Percentiles rank a stretch among this genome's conserved stretches.
Conservation (phyloP, 1,140 invertebrate genomes). For the Drosophila bocki region DNA sequence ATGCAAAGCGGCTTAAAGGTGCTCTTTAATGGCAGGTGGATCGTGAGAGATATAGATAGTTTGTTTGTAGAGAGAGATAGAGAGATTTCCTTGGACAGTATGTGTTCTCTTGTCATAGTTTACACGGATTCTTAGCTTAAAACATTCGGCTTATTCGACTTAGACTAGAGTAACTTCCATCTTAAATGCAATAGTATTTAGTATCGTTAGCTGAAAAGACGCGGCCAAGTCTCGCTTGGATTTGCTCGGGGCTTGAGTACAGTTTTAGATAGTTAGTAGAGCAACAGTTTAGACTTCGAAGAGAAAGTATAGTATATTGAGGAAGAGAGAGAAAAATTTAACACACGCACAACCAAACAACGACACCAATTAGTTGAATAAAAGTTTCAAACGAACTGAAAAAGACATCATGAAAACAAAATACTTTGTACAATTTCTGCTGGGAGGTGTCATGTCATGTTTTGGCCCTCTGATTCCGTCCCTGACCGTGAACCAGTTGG, state of each 20-base stretch:
- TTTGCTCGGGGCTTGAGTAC: constrained; percentile 37
- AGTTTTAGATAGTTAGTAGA: constrained; percentile 39
- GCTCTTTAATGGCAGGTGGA: constrained; percentile 14
- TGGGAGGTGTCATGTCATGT: constrained; percentile 25
- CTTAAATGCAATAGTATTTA: constrained; percentile 61
- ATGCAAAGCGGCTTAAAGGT: constrained; percentile 42
- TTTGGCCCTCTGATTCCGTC: constrained; percentile 32
- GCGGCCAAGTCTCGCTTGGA: constrained; percentile 28
- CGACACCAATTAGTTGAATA: constrained; percentile 74
- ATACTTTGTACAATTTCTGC: constrained; percentile 62
- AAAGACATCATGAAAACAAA: constrained; percentile 39
- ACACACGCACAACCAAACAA: constrained; percentile 78
- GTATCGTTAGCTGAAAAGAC: constrained; percentile 70
- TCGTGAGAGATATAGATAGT: constrained; percentile 20
- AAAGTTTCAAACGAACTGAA: constrained; percentile 31
- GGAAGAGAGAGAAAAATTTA: constrained; percentile 77
- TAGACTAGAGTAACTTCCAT: constrained; percentile 53
- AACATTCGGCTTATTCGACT: constrained; percentile 54
- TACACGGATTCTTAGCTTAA: constrained; percentile 73
- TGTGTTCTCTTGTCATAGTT: constrained; percentile 75
- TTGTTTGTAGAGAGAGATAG: constrained; percentile 1
- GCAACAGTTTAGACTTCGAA: constrained; percentile 46
- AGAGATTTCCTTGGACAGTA: constrained; percentile 39
- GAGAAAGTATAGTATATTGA: constrained; percentile 42
- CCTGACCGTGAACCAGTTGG: constrained; percentile 40